These are phyloP conservation scores for Temnothorax rugatulus DNA, from an alignment of 2,888 invertebrate genomes.

Conservation along the genomic window DNA sequence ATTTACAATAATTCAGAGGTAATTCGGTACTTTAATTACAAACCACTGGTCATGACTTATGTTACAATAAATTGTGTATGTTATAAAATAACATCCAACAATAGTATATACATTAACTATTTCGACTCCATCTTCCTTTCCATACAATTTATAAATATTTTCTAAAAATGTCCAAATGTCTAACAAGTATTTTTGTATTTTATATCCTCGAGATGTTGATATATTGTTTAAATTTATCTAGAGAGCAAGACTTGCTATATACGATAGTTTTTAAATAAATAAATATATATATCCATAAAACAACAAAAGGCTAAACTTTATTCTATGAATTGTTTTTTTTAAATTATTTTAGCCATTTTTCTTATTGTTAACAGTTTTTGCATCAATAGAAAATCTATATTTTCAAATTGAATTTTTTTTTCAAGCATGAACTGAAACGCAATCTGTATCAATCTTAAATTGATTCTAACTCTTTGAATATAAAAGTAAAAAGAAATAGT, in stretches of 20 bases:
- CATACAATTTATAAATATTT: slow-evolving; percentile 23
- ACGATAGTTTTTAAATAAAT: not conserved
- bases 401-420: not conserved
- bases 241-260: not conserved
- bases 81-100: slow-evolving; percentile 32
- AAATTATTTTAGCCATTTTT: not conserved
- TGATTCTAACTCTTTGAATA: not conserved
- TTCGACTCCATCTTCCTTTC: not conserved
- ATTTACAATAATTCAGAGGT: slow-evolving; percentile 44
- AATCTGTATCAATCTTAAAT: not conserved
- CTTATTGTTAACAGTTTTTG: not conserved
- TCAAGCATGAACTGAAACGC: not conserved
- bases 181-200: slow-evolving; percentile 17
- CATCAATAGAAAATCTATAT: slow-evolving; percentile 6
- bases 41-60: slow-evolving; percentile 4
- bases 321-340: not conserved
- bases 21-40: slow-evolving; percentile 15
- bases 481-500: not conserved
- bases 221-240: not conserved
- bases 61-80: slow-evolving; percentile 27
- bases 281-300: not conserved
- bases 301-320: not conserved
- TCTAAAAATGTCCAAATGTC: slow-evolving; percentile 22
- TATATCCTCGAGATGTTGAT: slow-evolving; percentile 1
- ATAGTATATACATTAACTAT: slow-evolving; percentile 19